A percentile compares a stretch with the other conserved stretches of the same genome.
phyloP scores from a whole-genome alignment of 2,797 vertebrate genomes.

The Schizopygopsis malacanthus region DNA sequence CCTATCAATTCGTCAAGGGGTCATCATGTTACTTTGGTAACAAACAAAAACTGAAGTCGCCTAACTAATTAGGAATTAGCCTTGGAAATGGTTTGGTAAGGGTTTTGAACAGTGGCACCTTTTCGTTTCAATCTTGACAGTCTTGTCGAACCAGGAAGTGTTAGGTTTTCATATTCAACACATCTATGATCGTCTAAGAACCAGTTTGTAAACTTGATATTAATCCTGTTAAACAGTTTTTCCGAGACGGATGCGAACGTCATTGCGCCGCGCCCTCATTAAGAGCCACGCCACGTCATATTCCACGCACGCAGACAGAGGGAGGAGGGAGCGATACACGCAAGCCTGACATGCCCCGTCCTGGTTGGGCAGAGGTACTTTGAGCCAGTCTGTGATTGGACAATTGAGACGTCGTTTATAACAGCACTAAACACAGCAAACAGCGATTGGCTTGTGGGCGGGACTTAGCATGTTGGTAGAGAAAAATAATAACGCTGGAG shows the following conservation, averaged over 20 bases:
- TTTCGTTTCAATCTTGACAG: background rate
- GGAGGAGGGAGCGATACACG: background rate
- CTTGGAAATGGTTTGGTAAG: background rate
- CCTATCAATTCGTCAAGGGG: background rate
- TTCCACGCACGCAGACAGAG: conserved; percentile 33
- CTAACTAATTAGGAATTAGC: background rate
- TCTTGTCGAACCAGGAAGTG: background rate
- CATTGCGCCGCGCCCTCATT: conserved; percentile 40
- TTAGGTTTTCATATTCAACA: background rate
- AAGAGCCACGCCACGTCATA: conserved; percentile 55
- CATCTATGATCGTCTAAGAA: background rate
- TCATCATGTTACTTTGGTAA: background rate
- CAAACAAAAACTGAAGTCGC: background rate
- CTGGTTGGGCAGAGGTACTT: background rate
- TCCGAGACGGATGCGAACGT: background rate
- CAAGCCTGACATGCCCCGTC: background rate
- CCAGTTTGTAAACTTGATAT: background rate
- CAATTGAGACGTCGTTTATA: background rate
- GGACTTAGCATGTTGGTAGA: background rate
- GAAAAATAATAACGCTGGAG: conserved; percentile 8
- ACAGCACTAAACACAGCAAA: background rate
- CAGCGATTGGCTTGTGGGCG: background rate
- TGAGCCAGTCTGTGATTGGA: background rate
- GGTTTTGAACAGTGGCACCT: background rate
- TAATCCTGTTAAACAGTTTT: background rate